A percentile compares a stretch with the other conserved stretches of the same genome.
These are phyloP conservation scores for Rhimphoctona megacephalus DNA, from an alignment of 2,888 invertebrate genomes.

Conservation along the genomic window DNA sequence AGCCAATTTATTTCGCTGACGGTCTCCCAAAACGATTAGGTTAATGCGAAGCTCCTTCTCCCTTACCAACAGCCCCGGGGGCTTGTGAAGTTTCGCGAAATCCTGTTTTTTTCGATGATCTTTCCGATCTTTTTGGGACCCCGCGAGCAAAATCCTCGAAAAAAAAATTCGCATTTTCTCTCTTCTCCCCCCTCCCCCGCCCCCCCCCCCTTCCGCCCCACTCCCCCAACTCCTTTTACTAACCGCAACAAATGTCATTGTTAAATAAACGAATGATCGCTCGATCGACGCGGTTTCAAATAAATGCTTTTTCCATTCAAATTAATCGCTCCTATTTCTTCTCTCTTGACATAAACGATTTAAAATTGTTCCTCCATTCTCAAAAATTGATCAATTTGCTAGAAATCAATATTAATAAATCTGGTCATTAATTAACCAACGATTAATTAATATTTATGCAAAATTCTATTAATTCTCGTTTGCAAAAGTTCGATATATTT, in stretches of 20 bases:
- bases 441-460: slow-evolving; percentile 11
- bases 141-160: background rate
- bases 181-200: background rate
- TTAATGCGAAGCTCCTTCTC: slow-evolving; percentile 74
- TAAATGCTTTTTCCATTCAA: background rate
- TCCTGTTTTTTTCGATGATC: slow-evolving; percentile 66
- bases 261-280: background rate
- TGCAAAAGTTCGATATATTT: background rate
- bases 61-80: background rate
- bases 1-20: slow-evolving; percentile 82
- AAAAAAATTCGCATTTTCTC: background rate
- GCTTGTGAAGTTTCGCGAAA: slow-evolving; percentile 70
- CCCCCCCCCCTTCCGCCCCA: too few species aligned
- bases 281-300: background rate
- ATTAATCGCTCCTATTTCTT: background rate
- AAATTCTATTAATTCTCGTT: background rate
- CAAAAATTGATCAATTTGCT: background rate
- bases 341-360: background rate
- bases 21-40: slow-evolving; percentile 79
- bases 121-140: slow-evolving; percentile 34
- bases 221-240: background rate
- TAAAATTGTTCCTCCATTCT: background rate
- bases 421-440: background rate
- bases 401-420: background rate
- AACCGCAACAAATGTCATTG: background rate